A percentile compares a stretch with the other conserved stretches of the same genome.
These are phyloP conservation scores for Blomia tropicalis DNA, from an alignment of 2,888 invertebrate species.

Conservation along the genomic window DNA sequence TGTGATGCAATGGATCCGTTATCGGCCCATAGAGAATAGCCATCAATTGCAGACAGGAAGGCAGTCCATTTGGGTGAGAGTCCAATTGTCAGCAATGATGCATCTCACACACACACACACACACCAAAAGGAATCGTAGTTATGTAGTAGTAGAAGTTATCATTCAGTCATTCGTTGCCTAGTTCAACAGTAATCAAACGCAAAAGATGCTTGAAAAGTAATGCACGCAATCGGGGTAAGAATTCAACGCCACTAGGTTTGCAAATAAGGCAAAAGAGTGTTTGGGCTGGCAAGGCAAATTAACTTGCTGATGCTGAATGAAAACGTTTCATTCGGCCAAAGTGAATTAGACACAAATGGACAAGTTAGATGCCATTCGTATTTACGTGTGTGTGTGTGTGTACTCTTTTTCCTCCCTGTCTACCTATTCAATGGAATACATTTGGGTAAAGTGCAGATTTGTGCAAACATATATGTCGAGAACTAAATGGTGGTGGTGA, in stretches of 20 bases:
- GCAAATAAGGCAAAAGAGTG: too few species aligned
- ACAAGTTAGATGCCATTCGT: slow-evolving; percentile 5
- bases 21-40: not conserved
- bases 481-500: not conserved
- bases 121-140: too few species aligned
- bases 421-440: not conserved
- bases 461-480: slow-evolving; percentile 2
- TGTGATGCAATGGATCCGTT: too few species aligned
- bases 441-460: slow-evolving; percentile 1
- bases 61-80: not conserved
- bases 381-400: too few species aligned
- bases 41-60: not conserved
- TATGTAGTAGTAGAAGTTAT: too few species aligned
- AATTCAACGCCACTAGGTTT: too few species aligned
- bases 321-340: not conserved
- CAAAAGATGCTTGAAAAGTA: not conserved
- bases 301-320: not conserved
- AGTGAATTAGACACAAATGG: slow-evolving; percentile 7
- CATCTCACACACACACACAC: too few species aligned
- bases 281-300: too few species aligned
- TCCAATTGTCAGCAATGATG: not conserved
- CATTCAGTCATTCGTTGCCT: not conserved
- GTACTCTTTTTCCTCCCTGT: too few species aligned
- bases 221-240: too few species aligned
- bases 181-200: not conserved